A percentile compares a stretch with the other conserved stretches of the same genome.
Conservation (phyloP, 2,113 vertebrate genomes). For the Vulpes vulpes region DNA sequence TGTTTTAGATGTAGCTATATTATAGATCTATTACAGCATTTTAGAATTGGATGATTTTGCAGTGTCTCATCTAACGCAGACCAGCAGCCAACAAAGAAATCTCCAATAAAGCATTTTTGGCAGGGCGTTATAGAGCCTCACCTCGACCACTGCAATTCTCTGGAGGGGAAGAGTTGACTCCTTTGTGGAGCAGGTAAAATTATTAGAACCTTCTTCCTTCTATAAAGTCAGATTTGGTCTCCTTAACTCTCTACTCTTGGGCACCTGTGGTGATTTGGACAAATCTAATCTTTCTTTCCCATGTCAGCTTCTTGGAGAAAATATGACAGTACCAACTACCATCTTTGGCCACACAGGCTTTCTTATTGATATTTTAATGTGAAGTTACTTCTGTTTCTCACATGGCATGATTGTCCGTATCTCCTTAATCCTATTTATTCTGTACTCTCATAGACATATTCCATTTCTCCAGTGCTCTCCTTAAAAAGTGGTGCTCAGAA, state of each 20-base stretch:
- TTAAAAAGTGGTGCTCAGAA: constrained; percentile 6
- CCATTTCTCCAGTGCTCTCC: not conserved
- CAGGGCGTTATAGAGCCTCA: not conserved
- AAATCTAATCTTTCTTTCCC: constrained; percentile 41
- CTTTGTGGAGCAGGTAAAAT: constrained; percentile 43
- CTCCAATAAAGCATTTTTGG: not conserved
- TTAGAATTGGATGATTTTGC: constrained; percentile 24
- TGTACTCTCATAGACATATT: not conserved
- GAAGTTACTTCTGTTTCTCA: not conserved
- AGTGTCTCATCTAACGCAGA: constrained; percentile 23
- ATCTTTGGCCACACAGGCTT: not conserved
- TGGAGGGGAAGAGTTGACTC: constrained; percentile 42
- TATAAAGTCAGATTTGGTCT: constrained; percentile 15
- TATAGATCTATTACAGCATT: not conserved
- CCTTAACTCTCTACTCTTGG: not conserved
- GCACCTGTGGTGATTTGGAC: constrained; percentile 29
- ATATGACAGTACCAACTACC: not conserved
- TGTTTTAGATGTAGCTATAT: constrained; percentile 14
- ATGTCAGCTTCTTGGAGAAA: constrained; percentile 34
- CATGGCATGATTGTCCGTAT: not conserved
- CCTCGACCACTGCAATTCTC: constrained; percentile 48
- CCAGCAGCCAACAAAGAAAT: not conserved
- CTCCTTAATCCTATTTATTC: not conserved
- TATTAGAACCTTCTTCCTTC: constrained; percentile 31
- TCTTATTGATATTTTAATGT: constrained; percentile 1